Percentiles rank a stretch among this genome's conserved stretches.
Conservation (phyloP, 2,113 vertebrate genomes). For the Mus musculus region DNA sequence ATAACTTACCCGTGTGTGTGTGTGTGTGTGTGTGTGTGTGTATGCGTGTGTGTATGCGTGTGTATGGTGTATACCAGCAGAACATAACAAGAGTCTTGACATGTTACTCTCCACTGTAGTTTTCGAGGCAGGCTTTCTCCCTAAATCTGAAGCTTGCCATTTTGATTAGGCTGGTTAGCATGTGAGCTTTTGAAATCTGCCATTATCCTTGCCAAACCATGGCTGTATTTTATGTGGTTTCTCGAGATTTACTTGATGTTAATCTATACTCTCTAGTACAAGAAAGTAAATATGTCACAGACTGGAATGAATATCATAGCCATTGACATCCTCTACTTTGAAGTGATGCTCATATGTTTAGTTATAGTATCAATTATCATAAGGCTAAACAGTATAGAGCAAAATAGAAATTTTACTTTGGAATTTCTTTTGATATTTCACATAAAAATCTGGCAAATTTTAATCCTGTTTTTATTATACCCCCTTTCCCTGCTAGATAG, state of each 20-base stretch:
- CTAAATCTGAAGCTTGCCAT: background rate
- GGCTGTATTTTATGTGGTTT: background rate
- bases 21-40: background rate
- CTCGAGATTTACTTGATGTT: background rate
- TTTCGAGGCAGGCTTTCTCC: background rate
- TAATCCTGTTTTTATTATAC: conserved; percentile 16
- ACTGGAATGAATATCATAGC: background rate
- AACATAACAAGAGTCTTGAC: background rate
- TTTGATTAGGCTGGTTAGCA: background rate
- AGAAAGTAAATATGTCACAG: background rate
- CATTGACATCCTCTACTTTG: background rate
- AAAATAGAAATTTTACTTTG: background rate
- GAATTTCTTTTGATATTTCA: conserved; percentile 43
- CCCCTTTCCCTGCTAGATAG: background rate
- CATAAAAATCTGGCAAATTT: background rate
- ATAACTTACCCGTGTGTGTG: background rate
- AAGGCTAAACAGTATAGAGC: conserved; percentile 30
- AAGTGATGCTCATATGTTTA: background rate
- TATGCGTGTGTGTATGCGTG: background rate
- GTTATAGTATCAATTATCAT: conserved; percentile 22
- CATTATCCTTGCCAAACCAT: background rate
- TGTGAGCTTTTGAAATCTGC: background rate
- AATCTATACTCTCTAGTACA: background rate
- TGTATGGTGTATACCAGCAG: background rate
- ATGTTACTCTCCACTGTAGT: background rate